Base-by-base conservation (phyloP, 1,140 invertebrate genomes). In the Gryllus bimaculatus region DNA sequence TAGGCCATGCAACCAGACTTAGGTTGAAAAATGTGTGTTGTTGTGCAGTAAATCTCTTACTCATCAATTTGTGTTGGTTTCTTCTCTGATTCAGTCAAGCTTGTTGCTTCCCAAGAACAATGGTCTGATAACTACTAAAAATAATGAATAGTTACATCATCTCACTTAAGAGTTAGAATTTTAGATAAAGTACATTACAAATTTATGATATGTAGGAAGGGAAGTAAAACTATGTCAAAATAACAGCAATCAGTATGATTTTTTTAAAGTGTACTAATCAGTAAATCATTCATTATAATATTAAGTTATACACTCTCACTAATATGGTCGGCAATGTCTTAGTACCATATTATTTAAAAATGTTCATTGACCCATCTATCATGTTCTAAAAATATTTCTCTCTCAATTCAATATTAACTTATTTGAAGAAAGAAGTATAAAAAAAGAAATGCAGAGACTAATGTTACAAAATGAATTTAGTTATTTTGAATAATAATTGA, bases 101-200 rank as follows among this genome's bases (percentile, higher is more conserved):
- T 66, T 66, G 54, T 66, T 66, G 54, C 54, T 66, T 66, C 54
- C 54, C 54, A 66, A 13, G 54, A 3, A 66, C 54, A 66, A 66
- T 66, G 54, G 54, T 66, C 54, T 13, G 54, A 66, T 66, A 66
- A 66, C 54, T 66, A 66, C 54, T 66, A 66, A 66, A 66, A 66
- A 66, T 66, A 66, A 66, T 66, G 54, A 66, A 66, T 66, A 13
- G 54, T 66, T 66, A 66, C 54, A 66, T 66, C 54, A 66, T 66
- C 10, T 66, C 18, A 66, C 18, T 13, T 66, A 66, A 13, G 10
- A 66, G 10, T 66, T 13, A 18, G 54, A 66, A 66, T 66, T 66
- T 66, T 66, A 66, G 54, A 66, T 66, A 1, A 66, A 66, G 54
- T 39, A 66, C 54, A 66, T 13, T 0, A 18, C 10, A 66, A 66